Conservation (phyloP, 1,140 invertebrate genomes). For the Ganaspis sp. region DNA sequence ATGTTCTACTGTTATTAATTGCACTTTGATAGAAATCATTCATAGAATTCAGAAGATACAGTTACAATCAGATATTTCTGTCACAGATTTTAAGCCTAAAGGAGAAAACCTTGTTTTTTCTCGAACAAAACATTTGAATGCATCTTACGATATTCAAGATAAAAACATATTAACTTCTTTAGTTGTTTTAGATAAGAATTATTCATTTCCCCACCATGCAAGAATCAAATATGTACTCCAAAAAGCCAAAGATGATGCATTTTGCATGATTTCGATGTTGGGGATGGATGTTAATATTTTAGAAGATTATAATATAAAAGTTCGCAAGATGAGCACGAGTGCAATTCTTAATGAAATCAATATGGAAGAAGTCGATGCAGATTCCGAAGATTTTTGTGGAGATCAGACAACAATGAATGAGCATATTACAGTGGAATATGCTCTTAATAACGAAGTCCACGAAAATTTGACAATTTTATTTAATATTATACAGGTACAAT, state of each 20-base stretch:
- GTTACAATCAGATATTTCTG: slow-evolving; percentile 28
- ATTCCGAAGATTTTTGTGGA: not conserved
- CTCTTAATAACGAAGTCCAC: not conserved
- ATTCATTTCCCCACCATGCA: not conserved
- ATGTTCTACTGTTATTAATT: not conserved
- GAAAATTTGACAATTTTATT: slow-evolving; percentile 23
- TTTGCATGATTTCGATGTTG: not conserved
- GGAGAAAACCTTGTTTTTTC: slow-evolving; percentile 17
- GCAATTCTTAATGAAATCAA: not conserved
- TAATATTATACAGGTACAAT: slow-evolving; percentile 18
- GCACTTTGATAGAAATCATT: slow-evolving; percentile 22
- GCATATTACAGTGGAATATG: not conserved
- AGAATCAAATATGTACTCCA: not conserved
- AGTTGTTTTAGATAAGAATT: not conserved
- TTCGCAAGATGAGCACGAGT: too few relatives aligned
- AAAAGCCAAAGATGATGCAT: slow-evolving; percentile 16
- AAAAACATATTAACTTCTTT: not conserved
- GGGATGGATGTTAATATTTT: not conserved
- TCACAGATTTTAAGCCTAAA: slow-evolving; percentile 12
- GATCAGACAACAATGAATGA: not conserved
- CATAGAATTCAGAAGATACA: slow-evolving; percentile 12
- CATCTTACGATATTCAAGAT: slow-evolving; percentile 26
- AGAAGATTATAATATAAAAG: too few relatives aligned
- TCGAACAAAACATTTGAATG: slow-evolving; percentile 12
- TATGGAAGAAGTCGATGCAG: not conserved